Conservation (phyloP, 2,888 invertebrate species). For the Hedychridium roseum region DNA sequence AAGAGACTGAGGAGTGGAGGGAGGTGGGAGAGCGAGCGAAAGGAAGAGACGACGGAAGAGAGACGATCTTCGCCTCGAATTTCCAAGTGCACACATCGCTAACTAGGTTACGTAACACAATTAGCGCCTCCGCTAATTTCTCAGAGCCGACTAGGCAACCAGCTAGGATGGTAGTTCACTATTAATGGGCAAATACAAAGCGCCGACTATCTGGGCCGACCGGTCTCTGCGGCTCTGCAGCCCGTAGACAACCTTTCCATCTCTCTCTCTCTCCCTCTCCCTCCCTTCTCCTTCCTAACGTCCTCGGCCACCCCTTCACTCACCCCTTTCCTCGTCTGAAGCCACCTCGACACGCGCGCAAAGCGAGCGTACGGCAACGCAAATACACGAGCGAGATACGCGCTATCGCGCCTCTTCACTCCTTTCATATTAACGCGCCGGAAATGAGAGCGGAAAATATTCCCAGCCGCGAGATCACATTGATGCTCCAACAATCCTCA, state of each 20-base stretch:
- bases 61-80: constrained; percentile 43
- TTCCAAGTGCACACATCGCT: constrained; percentile 52
- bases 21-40: constrained; percentile 3
- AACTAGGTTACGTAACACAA: constrained; percentile 59
- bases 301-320: background rate
- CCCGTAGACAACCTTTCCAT: constrained; percentile 4
- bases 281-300: background rate
- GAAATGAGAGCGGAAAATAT: no score
- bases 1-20: constrained; percentile 4
- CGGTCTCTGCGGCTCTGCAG: constrained; percentile 15
- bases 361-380: no score
- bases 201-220: constrained; percentile 48
- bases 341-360: no score
- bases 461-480: no score
- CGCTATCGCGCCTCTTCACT: no score
- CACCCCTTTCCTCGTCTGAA: background rate
- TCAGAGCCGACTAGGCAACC: constrained; percentile 53
- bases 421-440: no score
- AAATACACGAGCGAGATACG: no score
- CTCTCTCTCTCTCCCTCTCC: background rate
- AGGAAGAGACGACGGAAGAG: constrained; percentile 12
- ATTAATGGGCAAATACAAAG: constrained; percentile 59
- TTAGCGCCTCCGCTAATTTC: constrained; percentile 60
- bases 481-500: no score
- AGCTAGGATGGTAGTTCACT: constrained; percentile 55